Base-by-base conservation (phyloP, 1,140 invertebrate genomes). In the Brachionus manjavacas region DNA sequence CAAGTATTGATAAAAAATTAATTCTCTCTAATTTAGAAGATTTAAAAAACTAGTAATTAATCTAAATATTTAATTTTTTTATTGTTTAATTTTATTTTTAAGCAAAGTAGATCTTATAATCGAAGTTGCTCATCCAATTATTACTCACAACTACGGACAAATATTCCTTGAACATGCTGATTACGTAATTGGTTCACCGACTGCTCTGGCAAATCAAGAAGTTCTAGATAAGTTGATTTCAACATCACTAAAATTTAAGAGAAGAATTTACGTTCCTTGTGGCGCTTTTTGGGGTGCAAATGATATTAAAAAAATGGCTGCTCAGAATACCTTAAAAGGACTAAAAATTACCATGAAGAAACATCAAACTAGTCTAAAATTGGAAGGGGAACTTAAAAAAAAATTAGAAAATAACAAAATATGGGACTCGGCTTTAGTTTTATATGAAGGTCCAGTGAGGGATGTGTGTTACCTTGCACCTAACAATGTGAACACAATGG, bases 401-500 rank as follows among this genome's bases (percentile, higher is more conserved):
- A 68, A 70, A 72, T 55, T 83, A 52, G 81, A 83, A 60, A 52
- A 14, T 11, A 43, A 35, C 6, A 52, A 25, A 83, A 16, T 3
- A 28, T 39, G 39, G 60, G 64, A 78, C 20, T 49, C 85, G 35
- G 85, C 88, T 23, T 87, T 89, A 7, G 87, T 89, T 31, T 85
- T 93, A 11, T 93, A 91, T 87, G 90, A 92, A 86, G 92, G 91
- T 91, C 86, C 86, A 80, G 92, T 92, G 0, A 85, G 91, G 64
- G 88, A 88, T 28, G 86, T 92, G 7, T 92, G 92, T 87, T 88
- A 89, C 49, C 83, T 92, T 66, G 92, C 92, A 3, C 92, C 92
- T 8, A 92, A 93, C 86, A 92, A 93, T 86, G 92, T 92, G 0
- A 92, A 92, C 86, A 92, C 91, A 25, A 92, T 92, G 91, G 91